A percentile compares a stretch with the other conserved stretches of the same genome.
These are phyloP conservation scores for Anoncus sp. DNA, from an alignment of 2,888 invertebrate genomes.

Conservation along the genomic window DNA sequence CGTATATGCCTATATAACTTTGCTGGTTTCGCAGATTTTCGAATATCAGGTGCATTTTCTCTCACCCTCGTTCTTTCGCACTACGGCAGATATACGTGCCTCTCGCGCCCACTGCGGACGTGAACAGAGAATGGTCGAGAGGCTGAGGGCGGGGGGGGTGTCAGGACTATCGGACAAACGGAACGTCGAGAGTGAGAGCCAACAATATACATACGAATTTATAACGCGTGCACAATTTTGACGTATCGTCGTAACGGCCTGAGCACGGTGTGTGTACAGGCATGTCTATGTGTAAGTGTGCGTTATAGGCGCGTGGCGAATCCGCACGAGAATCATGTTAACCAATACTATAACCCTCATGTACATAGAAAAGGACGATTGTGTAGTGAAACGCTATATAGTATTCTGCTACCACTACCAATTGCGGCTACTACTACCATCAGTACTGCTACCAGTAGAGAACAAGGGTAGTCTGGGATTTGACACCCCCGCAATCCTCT, in stretches of 20 bases:
- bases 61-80: constrained; percentile 22
- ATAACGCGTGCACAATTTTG: constrained; percentile 73
- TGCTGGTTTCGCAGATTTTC: constrained; percentile 18
- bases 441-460: constrained; percentile 13
- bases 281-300: constrained; percentile 20
- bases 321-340: constrained; percentile 40
- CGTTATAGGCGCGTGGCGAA: constrained; percentile 43
- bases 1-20: constrained; percentile 1
- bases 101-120: not conserved
- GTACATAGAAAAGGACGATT: constrained; percentile 8
- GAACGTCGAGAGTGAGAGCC: constrained; percentile 42
- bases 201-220: constrained; percentile 68
- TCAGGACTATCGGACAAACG: constrained; percentile 42
- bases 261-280: constrained; percentile 31
- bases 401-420: not conserved
- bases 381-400: not conserved
- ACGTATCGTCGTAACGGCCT: constrained; percentile 68
- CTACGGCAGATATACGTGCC: not conserved
- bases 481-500: constrained; percentile 9
- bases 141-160: too few species aligned
- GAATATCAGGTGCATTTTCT: constrained; percentile 9
- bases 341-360: constrained; percentile 41
- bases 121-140: not conserved
- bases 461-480: constrained; percentile 19
- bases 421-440: constrained; percentile 25